Conservation (phyloP, 1,140 invertebrate species). For the Drosophila varians region DNA sequence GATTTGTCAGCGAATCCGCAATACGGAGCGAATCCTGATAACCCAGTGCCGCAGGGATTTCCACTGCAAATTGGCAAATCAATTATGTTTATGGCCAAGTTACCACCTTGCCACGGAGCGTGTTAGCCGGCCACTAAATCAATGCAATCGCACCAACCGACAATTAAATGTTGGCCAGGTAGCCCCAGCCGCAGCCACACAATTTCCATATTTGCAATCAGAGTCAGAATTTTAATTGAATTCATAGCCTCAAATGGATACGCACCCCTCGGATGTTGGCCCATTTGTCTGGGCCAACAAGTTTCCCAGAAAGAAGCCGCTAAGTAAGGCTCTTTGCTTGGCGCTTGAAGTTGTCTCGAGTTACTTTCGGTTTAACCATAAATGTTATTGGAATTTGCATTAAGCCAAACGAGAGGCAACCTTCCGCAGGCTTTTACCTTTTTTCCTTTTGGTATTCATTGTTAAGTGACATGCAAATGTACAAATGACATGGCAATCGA, state of each 20-base stretch:
- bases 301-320: slow-evolving; percentile 59
- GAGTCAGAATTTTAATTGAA: slow-evolving; percentile 45
- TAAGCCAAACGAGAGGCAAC: slow-evolving; percentile 25
- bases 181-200: slow-evolving; percentile 12
- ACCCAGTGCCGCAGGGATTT: slow-evolving; percentile 51
- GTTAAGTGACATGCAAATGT: slow-evolving; percentile 71
- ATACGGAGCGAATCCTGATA: slow-evolving; percentile 33
- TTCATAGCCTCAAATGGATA: slow-evolving; percentile 40
- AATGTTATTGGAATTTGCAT: slow-evolving; percentile 47
- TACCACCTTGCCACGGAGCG: slow-evolving; percentile 55
- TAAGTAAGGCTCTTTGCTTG: slow-evolving; percentile 13
- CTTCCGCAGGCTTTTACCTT: neutral
- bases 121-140: slow-evolving; percentile 58
- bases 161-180: slow-evolving; percentile 59
- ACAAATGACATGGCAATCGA: slow-evolving; percentile 67
- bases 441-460: slow-evolving; percentile 61
- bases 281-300: slow-evolving; percentile 22
- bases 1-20: slow-evolving; percentile 65
- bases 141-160: slow-evolving; percentile 46
- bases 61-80: slow-evolving; percentile 63
- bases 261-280: slow-evolving; percentile 14
- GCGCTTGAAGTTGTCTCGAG: slow-evolving; percentile 54
- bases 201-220: slow-evolving; percentile 69
- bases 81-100: slow-evolving; percentile 71
- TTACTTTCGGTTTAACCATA: slow-evolving; percentile 46